A percentile compares a stretch with the other conserved stretches of the same genome.
phyloP scores from a whole-genome alignment of 2,797 vertebrate species.

The Lepus townsendii region DNA sequence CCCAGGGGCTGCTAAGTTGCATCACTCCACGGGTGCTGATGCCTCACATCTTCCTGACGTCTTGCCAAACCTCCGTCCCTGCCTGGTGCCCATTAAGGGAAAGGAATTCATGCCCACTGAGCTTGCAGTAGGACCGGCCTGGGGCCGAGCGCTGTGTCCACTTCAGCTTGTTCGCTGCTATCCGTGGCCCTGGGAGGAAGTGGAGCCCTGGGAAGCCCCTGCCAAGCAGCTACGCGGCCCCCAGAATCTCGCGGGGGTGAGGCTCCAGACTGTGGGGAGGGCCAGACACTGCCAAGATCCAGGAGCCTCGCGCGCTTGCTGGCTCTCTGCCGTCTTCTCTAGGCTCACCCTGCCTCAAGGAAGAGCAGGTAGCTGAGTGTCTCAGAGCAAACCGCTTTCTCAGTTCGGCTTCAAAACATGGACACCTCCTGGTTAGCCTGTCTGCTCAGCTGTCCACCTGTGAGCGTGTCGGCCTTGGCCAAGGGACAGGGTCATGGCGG shows the following conservation, averaged over 20 bases:
- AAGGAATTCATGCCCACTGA: slow-evolving; percentile 64
- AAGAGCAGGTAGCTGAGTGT: neutral
- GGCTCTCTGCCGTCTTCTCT: neutral
- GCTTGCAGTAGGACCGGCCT: neutral
- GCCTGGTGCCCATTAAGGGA: slow-evolving; percentile 76
- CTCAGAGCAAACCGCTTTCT: neutral
- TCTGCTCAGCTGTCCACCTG: neutral
- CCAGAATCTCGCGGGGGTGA: neutral
- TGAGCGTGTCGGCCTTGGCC: neutral
- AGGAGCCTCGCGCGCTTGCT: neutral
- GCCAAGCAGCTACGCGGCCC: neutral
- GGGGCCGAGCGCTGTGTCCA: neutral
- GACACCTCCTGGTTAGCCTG: neutral
- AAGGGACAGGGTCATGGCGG: neutral
- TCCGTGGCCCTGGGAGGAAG: neutral
- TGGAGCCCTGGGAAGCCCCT: neutral
- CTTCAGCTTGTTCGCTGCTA: neutral
- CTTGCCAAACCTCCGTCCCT: slow-evolving; percentile 60
- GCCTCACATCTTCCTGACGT: slow-evolving; percentile 55
- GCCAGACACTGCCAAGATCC: neutral
- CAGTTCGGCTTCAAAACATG: neutral
- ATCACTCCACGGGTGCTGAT: neutral
- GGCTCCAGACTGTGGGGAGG: neutral
- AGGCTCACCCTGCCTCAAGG: neutral
- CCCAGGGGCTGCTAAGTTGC: neutral